Base-by-base conservation (phyloP, 2,888 invertebrate genomes). In the Conops quadrifasciatus region DNA sequence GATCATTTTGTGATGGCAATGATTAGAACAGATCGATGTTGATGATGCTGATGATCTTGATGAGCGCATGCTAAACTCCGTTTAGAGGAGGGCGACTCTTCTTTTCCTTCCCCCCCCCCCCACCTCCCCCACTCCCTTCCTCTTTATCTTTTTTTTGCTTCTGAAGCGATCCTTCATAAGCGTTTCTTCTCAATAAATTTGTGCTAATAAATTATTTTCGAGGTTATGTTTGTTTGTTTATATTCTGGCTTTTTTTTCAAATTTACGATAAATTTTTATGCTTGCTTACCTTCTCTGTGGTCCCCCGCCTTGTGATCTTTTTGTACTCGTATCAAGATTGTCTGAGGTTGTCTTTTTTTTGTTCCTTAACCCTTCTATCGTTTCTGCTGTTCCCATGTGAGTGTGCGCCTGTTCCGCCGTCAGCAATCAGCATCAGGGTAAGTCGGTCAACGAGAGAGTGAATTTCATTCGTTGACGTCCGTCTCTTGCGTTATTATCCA, bases 401-500 rank as follows among this genome's bases (percentile, higher is more conserved):
- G 28, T 26, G 13, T 64, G 36, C 15, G 21, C 21, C 7, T n/a
- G 16, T 7, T 30, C n/a, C 47, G 36, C 47, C 45, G 9, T 16
- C 15, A 19, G 49, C 4, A 3, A 13, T 49, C 13, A 49, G 24
- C 21, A 9, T 53, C n/a, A 11, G 9, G 21, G 7, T 56, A n/a
- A 56, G 49, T n/a, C 13, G 13, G 43, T 43, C 67, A 70, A 71
- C 71, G 71, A 69, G 72, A 72, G 71, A 65, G 65, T 70, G 67
- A 66, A n/a, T n/a, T 72, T 65, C 74, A 76, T 68, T 68, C 72
- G 9, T 62, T 71, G 72, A 67, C 71, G 64, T 73, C 71, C 71
- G 75, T 71, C 60, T 65, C 63, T 76, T 80, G 80, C 79, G 80
- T 80, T 78, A 78, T 49, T n/a, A 36, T 77, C 76, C 77, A 75